Conservation (phyloP, 1,140 invertebrate genomes). For the Kradibia gibbosae region DNA sequence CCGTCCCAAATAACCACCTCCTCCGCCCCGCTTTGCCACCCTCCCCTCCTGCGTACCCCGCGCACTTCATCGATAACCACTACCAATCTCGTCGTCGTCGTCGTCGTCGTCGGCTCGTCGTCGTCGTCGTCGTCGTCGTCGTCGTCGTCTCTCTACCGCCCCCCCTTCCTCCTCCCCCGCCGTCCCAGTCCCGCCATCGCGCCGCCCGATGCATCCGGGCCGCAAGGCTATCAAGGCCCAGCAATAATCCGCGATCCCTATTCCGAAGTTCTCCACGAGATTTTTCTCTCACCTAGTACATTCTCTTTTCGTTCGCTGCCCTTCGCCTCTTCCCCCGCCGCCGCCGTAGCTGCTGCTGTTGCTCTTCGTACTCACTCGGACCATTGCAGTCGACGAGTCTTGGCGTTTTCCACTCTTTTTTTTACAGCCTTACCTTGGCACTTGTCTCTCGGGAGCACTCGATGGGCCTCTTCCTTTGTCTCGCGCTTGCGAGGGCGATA, state of each 20-base stretch:
- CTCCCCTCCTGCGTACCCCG: too few relatives aligned
- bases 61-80: too few relatives aligned
- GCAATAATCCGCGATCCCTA: too few relatives aligned
- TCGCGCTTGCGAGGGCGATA: not conserved
- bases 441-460: conserved; percentile 5
- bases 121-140: too few relatives aligned
- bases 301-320: not conserved
- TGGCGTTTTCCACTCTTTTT: conserved; percentile 13
- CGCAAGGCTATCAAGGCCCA: too few relatives aligned
- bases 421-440: conserved; percentile 44
- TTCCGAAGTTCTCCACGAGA: not conserved
- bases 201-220: too few relatives aligned
- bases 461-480: conserved; percentile 27
- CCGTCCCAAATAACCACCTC: too few relatives aligned
- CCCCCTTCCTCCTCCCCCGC: not conserved
- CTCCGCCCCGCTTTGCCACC: too few relatives aligned
- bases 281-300: not conserved
- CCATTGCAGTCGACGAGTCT: not conserved
- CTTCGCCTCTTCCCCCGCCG: not conserved
- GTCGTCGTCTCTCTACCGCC: not conserved
- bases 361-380: not conserved
- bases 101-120: too few relatives aligned
- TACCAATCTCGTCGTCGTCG: too few relatives aligned
- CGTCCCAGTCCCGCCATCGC: not conserved
- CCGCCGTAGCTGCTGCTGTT: not conserved